Evolutionary conservation across 2,113 vertebrate species (phyloP).

Genomic region (Capreolus pygargus): DNA sequence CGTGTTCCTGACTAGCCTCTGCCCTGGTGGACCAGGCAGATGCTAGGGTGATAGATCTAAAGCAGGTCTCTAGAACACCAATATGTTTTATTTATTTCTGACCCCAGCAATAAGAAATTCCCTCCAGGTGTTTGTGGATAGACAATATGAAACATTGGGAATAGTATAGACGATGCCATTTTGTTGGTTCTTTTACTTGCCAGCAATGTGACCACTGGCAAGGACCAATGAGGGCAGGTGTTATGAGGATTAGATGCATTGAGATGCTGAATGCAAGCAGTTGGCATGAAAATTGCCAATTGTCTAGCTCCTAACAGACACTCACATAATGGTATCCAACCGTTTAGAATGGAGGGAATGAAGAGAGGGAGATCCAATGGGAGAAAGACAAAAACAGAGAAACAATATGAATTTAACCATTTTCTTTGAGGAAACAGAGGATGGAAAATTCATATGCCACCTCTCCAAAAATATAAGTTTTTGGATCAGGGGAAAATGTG

Average conservation of each 20-base stretch:
- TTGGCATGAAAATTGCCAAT: not conserved
- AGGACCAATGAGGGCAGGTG: not conserved
- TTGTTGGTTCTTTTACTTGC: not conserved
- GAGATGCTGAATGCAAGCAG: not conserved
- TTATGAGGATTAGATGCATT: not conserved
- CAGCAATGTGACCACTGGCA: not conserved
- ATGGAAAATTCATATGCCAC: not conserved
- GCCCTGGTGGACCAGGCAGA: not conserved
- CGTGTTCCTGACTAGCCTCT: not conserved
- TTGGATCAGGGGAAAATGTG: not conserved
- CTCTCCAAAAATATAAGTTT: not conserved
- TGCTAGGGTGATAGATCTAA: not conserved
- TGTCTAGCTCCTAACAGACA: not conserved
- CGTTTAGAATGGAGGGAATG: not conserved
- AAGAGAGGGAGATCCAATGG: not conserved
- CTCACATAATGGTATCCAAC: not conserved
- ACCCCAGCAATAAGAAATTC: not conserved
- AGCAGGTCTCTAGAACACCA: not conserved
- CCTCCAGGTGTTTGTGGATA: not conserved
- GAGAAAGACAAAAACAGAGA: not conserved
- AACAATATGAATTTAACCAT: not conserved
- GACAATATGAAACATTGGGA: not conserved
- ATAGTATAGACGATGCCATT: not conserved
- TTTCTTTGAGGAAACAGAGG: not conserved
- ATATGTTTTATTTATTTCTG: not conserved